Percentiles rank a stretch among this genome's conserved stretches.
Conservation (phyloP, 1,140 invertebrate species). For the Coenobita brevimanus region DNA sequence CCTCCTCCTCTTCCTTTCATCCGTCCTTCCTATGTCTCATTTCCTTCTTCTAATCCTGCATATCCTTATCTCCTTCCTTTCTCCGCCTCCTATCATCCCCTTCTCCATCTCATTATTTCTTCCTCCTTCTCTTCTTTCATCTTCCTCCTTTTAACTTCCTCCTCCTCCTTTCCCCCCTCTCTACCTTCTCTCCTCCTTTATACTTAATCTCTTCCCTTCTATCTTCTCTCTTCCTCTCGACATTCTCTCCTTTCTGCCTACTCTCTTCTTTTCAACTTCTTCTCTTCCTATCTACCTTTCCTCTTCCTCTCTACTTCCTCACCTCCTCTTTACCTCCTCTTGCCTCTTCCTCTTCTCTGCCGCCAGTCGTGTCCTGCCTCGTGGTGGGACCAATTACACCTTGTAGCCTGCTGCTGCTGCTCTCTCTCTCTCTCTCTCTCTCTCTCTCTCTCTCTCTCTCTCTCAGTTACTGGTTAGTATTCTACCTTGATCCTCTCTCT, state of each 20-base stretch:
- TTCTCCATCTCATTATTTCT: not conserved
- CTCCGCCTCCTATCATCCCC: not conserved
- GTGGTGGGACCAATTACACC: not conserved
- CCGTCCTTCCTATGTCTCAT: not conserved
- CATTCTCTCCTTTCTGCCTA: not conserved
- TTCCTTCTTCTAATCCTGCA: not conserved
- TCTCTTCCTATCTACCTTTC: not conserved
- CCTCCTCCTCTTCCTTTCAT: not conserved
- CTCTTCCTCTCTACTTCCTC: no score
- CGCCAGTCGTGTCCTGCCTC: no score
- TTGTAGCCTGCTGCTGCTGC: no score
- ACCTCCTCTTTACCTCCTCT: no score
- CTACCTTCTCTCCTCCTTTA: not conserved
- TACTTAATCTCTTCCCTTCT: not conserved
- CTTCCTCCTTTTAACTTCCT: not conserved
- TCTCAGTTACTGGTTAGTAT: no score
- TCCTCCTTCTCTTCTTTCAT: not conserved
- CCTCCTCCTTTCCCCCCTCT: not conserved
- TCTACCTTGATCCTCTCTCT: no score
- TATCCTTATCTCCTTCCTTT: not conserved
- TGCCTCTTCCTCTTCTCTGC: no score
- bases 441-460: no score
- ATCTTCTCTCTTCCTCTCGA: not conserved
- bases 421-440: no score
- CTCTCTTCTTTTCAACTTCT: no score